phyloP scores from a whole-genome alignment of 1,140 invertebrate species.

The Eupeodes corollae region DNA sequence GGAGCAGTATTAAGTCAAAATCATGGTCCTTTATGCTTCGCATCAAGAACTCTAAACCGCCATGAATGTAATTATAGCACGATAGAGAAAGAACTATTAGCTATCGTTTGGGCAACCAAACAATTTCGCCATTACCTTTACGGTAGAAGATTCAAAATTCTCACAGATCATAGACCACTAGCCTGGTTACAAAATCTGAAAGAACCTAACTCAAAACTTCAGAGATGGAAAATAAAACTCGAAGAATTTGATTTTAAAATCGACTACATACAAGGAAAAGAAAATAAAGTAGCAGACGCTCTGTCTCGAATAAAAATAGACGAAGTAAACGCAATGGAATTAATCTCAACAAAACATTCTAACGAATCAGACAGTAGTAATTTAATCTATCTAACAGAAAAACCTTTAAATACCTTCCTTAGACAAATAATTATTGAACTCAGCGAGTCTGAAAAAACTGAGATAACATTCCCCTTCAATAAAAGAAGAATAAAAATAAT shows the following conservation, averaged over 20 bases:
- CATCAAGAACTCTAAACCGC: slow-evolving; percentile 11
- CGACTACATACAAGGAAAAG: slow-evolving; percentile 11
- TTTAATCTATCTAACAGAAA: slow-evolving; percentile 1
- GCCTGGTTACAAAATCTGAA: slow-evolving; percentile 9
- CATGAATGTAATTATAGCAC: slow-evolving; percentile 11
- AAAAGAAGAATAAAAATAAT: background rate
- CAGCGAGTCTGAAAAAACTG: background rate
- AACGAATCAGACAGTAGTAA: background rate
- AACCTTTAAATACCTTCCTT: background rate
- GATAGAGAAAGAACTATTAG: slow-evolving; percentile 16
- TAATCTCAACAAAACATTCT: background rate
- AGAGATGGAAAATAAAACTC: slow-evolving; percentile 10
- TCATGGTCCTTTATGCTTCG: slow-evolving; percentile 7
- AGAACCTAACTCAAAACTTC: slow-evolving; percentile 10
- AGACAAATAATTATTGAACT: background rate
- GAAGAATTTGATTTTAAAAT: slow-evolving; percentile 13
- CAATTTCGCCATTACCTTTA: slow-evolving; percentile 29
- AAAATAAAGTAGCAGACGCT: slow-evolving; percentile 13
- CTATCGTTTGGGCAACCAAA: slow-evolving; percentile 35
- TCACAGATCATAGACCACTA: slow-evolving; percentile 10
- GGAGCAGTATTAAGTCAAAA: slow-evolving; percentile 13
- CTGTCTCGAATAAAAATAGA: slow-evolving; percentile 8
- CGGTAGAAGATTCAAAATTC: slow-evolving; percentile 8
- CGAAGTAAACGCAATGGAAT: background rate
- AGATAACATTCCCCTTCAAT: background rate